Evolutionary conservation across 2,113 vertebrate species (phyloP).

Genomic region (Mugil cephalus): DNA sequence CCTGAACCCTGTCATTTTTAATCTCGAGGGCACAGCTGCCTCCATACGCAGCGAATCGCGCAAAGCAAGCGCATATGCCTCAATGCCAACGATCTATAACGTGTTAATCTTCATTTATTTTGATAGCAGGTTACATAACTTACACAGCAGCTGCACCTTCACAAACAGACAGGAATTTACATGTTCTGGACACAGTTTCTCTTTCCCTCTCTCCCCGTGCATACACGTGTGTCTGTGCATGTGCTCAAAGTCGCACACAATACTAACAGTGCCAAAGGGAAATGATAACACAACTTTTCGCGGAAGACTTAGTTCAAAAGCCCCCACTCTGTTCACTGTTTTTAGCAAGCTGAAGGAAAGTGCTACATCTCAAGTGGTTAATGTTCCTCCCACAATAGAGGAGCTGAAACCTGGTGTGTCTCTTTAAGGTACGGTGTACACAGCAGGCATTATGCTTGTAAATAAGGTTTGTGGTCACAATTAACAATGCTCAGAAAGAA

Average conservation of each 20-base stretch:
- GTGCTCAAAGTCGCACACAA: neutral
- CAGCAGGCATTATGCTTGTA: constrained; percentile 21
- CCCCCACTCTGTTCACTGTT: neutral
- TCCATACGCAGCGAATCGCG: constrained; percentile 17
- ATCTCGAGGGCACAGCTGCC: constrained; percentile 50
- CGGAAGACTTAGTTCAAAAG: constrained; percentile 21
- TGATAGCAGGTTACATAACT: constrained; percentile 69
- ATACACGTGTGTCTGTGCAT: constrained; percentile 5
- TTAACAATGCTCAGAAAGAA: neutral
- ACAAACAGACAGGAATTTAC: constrained; percentile 78
- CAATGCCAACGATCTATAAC: neutral
- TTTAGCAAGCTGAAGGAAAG: constrained; percentile 32
- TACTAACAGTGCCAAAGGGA: constrained; percentile 6
- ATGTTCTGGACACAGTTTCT: constrained; percentile 62
- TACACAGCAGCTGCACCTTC: constrained; percentile 65
- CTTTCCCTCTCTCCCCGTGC: constrained; percentile 10
- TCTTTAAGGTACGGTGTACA: constrained; percentile 34
- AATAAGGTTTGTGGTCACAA: constrained; percentile 41
- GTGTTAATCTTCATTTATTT: constrained; percentile 68
- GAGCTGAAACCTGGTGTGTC: constrained; percentile 47
- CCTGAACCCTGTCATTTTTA: constrained; percentile 64
- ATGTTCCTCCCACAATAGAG: constrained; percentile 46
- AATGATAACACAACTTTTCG: constrained; percentile 30
- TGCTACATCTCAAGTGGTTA: constrained; percentile 38
- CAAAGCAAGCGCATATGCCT: neutral